Evolutionary conservation across 2,888 invertebrate genomes (phyloP).

Genomic region (Amitus sp.): DNA sequence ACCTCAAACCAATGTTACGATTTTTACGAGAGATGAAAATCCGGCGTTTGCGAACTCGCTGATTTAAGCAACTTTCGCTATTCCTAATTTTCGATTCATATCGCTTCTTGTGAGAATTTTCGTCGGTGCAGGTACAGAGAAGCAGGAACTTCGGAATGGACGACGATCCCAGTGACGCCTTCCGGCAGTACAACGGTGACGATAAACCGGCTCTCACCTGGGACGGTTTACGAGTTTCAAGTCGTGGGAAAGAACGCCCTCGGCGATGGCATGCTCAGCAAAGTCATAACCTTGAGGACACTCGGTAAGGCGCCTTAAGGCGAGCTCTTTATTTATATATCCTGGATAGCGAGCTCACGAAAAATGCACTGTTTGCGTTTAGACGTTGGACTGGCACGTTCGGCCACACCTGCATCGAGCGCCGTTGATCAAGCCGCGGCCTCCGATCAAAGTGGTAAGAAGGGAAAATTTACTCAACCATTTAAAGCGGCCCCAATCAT

Average conservation of each 20-base stretch:
- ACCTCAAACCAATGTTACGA: too few species aligned
- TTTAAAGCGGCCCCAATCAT: too few species aligned
- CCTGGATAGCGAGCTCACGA: too few species aligned
- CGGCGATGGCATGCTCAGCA: constrained; percentile 96
- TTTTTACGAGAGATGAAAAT: too few species aligned
- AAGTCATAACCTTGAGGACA: constrained; percentile 88
- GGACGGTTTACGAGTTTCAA: constrained; percentile 95
- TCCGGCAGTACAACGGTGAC: constrained; percentile 86
- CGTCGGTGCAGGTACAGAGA: constrained; percentile 75
- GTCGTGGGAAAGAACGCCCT: constrained; percentile 94
- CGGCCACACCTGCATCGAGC: constrained; percentile 55
- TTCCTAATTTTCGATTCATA: too few species aligned
- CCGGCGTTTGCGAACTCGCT: too few species aligned
- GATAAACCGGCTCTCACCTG: constrained; percentile 89
- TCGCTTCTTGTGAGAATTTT: too few species aligned
- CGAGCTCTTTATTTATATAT: too few species aligned
- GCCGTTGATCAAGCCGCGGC: constrained; percentile 51
- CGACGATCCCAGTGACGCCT: constrained; percentile 92
- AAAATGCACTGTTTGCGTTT: constrained; percentile 34
- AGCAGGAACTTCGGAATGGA: constrained; percentile 89
- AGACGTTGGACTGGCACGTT: constrained; percentile 56
- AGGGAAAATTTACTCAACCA: neutral
- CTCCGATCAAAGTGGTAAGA: constrained; percentile 56
- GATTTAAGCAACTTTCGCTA: too few species aligned
- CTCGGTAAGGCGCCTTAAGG: constrained; percentile 77